Evolutionary conservation across 2,888 invertebrate genomes (phyloP).

Genomic region (Leptinotarsa juncta): DNA sequence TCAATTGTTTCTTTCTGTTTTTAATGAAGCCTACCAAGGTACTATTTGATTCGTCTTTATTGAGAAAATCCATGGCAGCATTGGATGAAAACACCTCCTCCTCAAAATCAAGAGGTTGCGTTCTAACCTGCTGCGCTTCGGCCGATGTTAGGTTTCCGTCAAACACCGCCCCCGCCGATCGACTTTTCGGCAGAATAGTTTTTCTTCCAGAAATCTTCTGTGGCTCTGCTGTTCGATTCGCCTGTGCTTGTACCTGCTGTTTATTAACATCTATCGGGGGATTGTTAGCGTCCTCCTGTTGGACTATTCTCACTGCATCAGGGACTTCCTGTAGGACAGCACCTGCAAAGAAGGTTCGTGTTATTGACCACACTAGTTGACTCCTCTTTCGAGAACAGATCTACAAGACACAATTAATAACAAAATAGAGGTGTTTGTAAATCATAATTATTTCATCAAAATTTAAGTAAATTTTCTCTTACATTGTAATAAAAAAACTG

Average conservation of each 20-base stretch:
- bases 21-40: constrained; percentile 65
- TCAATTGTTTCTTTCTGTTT: constrained; percentile 61
- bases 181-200: constrained; percentile 68
- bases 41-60: constrained; percentile 68
- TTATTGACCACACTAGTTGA: too few species aligned
- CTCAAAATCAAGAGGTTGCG: constrained; percentile 64
- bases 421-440: too few species aligned
- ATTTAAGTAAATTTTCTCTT: too few species aligned
- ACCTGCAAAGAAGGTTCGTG: constrained; percentile 32
- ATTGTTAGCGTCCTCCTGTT: constrained; percentile 65
- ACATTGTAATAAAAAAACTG: too few species aligned
- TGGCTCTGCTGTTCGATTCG: constrained; percentile 31
- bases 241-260: constrained; percentile 51
- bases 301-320: constrained; percentile 70
- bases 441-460: too few species aligned
- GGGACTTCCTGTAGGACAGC: constrained; percentile 71
- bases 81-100: constrained; percentile 60
- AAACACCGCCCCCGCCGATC: constrained; percentile 67
- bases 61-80: constrained; percentile 62
- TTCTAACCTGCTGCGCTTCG: constrained; percentile 71
- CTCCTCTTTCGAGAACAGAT: too few species aligned
- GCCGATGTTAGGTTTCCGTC: constrained; percentile 68
- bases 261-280: constrained; percentile 58
- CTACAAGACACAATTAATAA: too few species aligned
- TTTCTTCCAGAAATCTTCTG: constrained; percentile 56